Conservation (phyloP, 2,888 invertebrate genomes). For the Vandiemenella viatica region DNA sequence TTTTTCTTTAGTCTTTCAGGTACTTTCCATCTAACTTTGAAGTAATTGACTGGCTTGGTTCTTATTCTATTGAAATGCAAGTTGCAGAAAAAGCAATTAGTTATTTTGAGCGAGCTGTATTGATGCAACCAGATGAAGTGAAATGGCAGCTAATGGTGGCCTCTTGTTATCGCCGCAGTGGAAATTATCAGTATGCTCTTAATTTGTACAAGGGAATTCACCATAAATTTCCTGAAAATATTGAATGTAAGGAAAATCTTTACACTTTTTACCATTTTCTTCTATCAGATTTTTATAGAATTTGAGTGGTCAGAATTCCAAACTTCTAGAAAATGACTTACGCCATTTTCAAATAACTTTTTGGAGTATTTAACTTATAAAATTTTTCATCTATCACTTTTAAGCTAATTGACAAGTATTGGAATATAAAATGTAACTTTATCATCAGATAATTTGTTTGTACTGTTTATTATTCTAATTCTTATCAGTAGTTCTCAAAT, state of each 20-base stretch:
- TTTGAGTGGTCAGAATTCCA: no score
- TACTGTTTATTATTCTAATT: no score
- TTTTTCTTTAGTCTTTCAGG: constrained; percentile 47
- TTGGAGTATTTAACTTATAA: no score
- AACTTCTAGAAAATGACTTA: no score
- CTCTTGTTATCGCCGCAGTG: constrained; percentile 66
- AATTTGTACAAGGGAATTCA: constrained; percentile 74
- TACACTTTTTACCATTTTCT: not conserved
- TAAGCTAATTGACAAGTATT: no score
- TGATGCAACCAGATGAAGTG: constrained; percentile 63
- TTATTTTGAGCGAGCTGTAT: constrained; percentile 67
- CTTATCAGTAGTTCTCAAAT: no score
- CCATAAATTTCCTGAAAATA: constrained; percentile 81
- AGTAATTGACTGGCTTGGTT: constrained; percentile 78
- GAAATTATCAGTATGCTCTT: constrained; percentile 71
- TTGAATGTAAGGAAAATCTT: constrained; percentile 56
- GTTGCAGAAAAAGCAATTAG: constrained; percentile 72
- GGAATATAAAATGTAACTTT: no score
- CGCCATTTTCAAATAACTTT: no score
- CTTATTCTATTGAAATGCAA: constrained; percentile 77
- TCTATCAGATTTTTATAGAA: no score
- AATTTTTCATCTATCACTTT: no score
- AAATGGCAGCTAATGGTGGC: constrained; percentile 78
- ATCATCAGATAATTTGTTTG: no score
- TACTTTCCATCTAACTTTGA: constrained; percentile 55